Percentiles rank a stretch among this genome's conserved stretches.
phyloP scores from a whole-genome alignment of 2,113 vertebrate genomes.

The Bucco capensis region DNA sequence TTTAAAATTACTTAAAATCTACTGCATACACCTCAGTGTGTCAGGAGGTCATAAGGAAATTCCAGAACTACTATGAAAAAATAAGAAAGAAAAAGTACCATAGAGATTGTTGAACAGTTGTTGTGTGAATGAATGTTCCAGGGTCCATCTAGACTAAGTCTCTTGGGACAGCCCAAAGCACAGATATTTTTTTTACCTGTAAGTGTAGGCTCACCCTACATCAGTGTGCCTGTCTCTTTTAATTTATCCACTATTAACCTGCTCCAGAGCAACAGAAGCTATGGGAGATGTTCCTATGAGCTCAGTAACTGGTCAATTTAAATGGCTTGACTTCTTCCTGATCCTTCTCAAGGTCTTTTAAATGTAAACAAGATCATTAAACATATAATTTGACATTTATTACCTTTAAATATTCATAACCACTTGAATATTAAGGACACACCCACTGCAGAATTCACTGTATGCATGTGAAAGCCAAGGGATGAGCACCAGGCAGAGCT shows the following conservation, averaged over 20 bases:
- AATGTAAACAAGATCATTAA: conserved; percentile 74
- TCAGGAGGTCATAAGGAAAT: not conserved
- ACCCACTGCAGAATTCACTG: conserved; percentile 27
- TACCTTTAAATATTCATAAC: conserved; percentile 76
- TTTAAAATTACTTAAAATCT: not conserved
- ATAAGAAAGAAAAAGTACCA: not conserved
- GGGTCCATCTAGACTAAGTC: not conserved
- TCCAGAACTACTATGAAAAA: not conserved
- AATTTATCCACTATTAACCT: not conserved
- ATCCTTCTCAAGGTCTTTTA: conserved; percentile 71
- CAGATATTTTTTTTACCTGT: not conserved
- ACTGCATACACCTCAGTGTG: not conserved
- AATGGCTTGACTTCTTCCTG: conserved; percentile 16
- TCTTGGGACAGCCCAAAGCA: not conserved
- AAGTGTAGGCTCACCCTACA: not conserved
- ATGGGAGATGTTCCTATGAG: not conserved
- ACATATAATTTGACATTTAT: conserved; percentile 75
- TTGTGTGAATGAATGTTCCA: not conserved
- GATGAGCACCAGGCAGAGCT: not conserved
- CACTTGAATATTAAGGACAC: conserved; percentile 49
- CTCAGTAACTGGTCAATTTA: not conserved
- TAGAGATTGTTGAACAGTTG: not conserved
- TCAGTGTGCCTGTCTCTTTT: not conserved
- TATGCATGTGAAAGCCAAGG: not conserved
- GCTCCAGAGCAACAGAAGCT: not conserved